These are phyloP conservation scores for Tetranychus cinnabarinus DNA, from an alignment of 1,140 invertebrate species.

Conservation along the genomic window DNA sequence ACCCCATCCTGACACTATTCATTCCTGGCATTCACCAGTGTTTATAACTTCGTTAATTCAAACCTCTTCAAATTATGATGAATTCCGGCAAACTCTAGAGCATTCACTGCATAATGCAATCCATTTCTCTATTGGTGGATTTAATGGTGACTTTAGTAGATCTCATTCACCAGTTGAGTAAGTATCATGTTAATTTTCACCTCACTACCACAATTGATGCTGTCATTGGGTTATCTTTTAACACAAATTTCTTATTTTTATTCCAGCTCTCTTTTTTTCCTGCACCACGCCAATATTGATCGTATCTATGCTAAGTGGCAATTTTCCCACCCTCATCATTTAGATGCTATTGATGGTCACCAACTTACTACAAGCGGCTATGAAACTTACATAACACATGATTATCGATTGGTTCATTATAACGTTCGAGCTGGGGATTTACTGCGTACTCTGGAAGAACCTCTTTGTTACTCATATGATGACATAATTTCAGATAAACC, in stretches of 20 bases:
- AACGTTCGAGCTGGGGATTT: not conserved
- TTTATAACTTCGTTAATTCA: not conserved
- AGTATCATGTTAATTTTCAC: not conserved
- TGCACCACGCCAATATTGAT: not conserved
- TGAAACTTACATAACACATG: not conserved
- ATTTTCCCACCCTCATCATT: not conserved
- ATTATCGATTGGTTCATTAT: not conserved
- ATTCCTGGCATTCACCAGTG: not conserved
- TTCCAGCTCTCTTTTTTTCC: not conserved
- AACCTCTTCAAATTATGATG: not conserved
- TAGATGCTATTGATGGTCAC: not conserved
- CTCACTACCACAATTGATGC: not conserved
- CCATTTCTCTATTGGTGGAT: not conserved
- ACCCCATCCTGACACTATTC: not conserved
- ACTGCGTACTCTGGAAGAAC: not conserved
- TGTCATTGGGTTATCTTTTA: not conserved
- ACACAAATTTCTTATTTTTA: not conserved
- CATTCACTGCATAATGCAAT: not conserved
- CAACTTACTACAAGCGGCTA: not conserved
- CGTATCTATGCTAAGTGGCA: not conserved
- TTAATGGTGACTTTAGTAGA: not conserved
- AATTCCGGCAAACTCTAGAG: not conserved
- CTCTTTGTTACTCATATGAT: not conserved
- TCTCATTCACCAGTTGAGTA: not conserved
- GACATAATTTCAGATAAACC: not conserved